Conservation (phyloP, 2,113 vertebrate genomes). For the Todiramphus saurophagus region DNA sequence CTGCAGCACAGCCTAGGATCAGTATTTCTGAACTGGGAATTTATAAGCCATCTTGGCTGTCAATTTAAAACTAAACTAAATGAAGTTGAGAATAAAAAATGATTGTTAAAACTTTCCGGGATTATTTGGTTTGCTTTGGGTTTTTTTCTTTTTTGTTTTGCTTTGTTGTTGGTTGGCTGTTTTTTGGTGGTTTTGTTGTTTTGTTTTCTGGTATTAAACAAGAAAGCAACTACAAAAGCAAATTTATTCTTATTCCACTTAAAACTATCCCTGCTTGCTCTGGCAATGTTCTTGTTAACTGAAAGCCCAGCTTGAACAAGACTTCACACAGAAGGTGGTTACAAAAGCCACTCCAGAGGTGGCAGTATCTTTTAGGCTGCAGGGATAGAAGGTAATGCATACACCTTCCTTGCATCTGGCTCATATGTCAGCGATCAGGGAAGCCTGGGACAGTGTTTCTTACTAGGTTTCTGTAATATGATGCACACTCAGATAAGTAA, state of each 20-base stretch:
- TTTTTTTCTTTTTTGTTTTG: neutral
- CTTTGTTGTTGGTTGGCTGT: neutral
- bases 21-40: neutral
- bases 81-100: neutral
- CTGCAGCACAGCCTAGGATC: neutral
- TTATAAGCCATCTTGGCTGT: neutral
- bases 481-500: constrained; percentile 42
- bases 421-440: constrained; percentile 3
- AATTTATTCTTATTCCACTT: neutral
- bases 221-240: neutral
- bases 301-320: neutral
- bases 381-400: neutral
- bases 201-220: neutral
- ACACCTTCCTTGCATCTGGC: constrained; percentile 3
- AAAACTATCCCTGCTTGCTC: neutral
- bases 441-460: constrained; percentile 55
- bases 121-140: neutral
- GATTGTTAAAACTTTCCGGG: neutral
- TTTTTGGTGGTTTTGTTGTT: neutral
- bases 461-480: constrained; percentile 57
- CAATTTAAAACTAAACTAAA: neutral
- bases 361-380: constrained; percentile 9
- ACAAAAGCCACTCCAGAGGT: constrained; percentile 29
- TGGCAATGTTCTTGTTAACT: neutral
- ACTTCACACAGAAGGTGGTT: neutral